phyloP scores from a whole-genome alignment of 30 jellyfish, hydroid and myxozoan species.

The Aurelia aurita complex sp. Pacific region DNA sequence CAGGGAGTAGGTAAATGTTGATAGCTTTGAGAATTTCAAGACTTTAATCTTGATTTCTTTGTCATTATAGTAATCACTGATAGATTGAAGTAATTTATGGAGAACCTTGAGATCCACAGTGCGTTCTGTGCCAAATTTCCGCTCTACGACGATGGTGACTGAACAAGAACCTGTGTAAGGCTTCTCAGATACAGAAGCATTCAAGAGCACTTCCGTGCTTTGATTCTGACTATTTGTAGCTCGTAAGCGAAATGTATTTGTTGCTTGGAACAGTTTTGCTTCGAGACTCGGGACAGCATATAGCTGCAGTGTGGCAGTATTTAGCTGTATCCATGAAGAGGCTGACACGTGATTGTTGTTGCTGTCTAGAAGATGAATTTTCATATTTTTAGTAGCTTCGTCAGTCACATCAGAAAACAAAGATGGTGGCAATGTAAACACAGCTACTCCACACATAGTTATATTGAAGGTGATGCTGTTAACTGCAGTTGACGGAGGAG shows the following conservation, averaged over 20 bases:
- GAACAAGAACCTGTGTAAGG: slow-evolving; percentile 86
- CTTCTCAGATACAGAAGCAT: slow-evolving; percentile 34
- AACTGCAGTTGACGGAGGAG: slow-evolving; percentile 61
- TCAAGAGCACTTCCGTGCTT: slow-evolving; percentile 13
- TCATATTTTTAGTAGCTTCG: slow-evolving; percentile 47
- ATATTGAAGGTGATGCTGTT: slow-evolving; percentile 7
- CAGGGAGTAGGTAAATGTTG: slow-evolving; percentile 37
- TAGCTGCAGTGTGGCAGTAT: slow-evolving; percentile 74
- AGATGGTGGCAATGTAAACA: slow-evolving; percentile 52
- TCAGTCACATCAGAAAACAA: slow-evolving; percentile 39
- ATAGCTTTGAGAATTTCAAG: slow-evolving; percentile 36
- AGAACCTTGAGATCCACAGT: slow-evolving; percentile 72
- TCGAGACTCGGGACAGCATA: slow-evolving; percentile 69
- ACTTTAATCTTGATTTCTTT: slow-evolving; percentile 63
- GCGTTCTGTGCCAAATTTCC: slow-evolving; percentile 25
- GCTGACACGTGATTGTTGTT: slow-evolving; percentile 34
- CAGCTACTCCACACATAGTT: slow-evolving; percentile 45
- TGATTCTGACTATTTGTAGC: slow-evolving; percentile 81
- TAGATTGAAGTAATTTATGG: slow-evolving; percentile 30
- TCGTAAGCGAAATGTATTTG: slow-evolving; percentile 18
- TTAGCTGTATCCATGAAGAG: slow-evolving; percentile 93
- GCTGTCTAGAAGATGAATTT: slow-evolving; percentile 33
- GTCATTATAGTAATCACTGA: slow-evolving; percentile 69
- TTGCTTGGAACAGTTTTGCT: not conserved
- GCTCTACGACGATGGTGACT: slow-evolving; percentile 38